Evolutionary conservation across 2,797 vertebrate species (phyloP).

Genomic region (Melanogrammus aeglefinus): DNA sequence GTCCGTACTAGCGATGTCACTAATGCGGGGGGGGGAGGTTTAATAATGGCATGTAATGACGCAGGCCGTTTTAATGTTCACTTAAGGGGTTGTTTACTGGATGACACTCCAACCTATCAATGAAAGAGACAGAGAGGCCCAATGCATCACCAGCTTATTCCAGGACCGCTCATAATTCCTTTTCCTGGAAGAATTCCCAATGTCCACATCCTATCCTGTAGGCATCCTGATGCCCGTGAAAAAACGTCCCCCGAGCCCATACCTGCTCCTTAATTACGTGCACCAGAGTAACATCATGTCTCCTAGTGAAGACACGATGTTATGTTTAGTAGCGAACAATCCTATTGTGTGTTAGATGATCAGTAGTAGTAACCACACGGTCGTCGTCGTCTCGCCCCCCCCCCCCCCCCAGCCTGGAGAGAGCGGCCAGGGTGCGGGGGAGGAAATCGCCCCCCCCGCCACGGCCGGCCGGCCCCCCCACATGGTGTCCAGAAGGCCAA

Average conservation of each 20-base stretch:
- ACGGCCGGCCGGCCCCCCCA: constrained; percentile 50
- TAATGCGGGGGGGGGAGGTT: neutral
- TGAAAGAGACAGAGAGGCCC: neutral
- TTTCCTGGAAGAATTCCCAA: neutral
- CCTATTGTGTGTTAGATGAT: constrained; percentile 1
- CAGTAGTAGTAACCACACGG: too few relatives aligned
- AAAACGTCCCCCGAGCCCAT: neutral
- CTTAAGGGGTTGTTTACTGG: neutral
- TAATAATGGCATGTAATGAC: neutral
- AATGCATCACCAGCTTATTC: neutral
- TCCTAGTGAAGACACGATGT: neutral
- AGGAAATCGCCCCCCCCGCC: constrained; percentile 17
- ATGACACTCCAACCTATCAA: neutral
- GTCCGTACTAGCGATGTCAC: constrained; percentile 31
- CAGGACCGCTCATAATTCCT: neutral
- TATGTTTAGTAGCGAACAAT: neutral
- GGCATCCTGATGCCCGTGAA: neutral
- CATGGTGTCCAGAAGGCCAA: constrained; percentile 81
- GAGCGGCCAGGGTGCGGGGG: constrained; percentile 51
- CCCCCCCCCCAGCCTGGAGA: constrained; percentile 75
- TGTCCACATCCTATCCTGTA: neutral
- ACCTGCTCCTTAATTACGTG: neutral
- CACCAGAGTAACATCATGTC: neutral
- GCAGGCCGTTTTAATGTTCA: constrained; percentile 2
- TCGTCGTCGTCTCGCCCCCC: too few relatives aligned